Evolutionary conservation across 2,113 vertebrate genomes (phyloP), one percentile per base, ranked within the genome.

Genomic region (Xiphias gladius): DNA sequence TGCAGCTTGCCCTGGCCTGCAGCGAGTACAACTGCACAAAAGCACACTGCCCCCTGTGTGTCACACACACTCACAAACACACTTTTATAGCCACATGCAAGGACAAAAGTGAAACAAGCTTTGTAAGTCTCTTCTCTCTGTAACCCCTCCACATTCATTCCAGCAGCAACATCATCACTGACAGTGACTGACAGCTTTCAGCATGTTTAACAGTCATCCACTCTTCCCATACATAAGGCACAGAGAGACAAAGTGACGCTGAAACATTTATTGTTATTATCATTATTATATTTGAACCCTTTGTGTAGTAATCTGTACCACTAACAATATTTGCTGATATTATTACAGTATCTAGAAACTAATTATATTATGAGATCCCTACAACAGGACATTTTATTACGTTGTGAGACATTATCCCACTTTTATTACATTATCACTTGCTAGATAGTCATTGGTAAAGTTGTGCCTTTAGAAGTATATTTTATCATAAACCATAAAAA

Each of bases 61-160:
- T 61, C 62, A 43, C 67, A 37, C 32, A n/a, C n/a, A n/a, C n/a
- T 24, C 54, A 43, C n/a, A n/a, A n/a, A n/a, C n/a, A n/a, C n/a
- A 54, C 43, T 46, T 77, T 76, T 68, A 82, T n/a, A 55, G 48
- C 67, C 10, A 10, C 30, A 81, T 7, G 24, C 9, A 62, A 62
- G 52, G 16, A 64, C 69, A 12, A 30, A 43, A 57, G 24, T 58
- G 64, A 74, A 73, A 69, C 35, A 48, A 39, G 30, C 39, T n/a
- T 67, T 32, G 41, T 28, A 58, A 76, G 3, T 35, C 32, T 35
- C 37, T 8, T 10, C 43, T 22, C 26, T 39, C 39, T 70, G 13
- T 30, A 39, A 72, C 30, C 48, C 39, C 37, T 66, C 62, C 39
- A 52, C 26, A 63, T 58, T 28, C 26, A n/a, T 50, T 59, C 14